Base-by-base conservation (phyloP, 1,140 invertebrate species). In the Homalodisca vitripennis region DNA sequence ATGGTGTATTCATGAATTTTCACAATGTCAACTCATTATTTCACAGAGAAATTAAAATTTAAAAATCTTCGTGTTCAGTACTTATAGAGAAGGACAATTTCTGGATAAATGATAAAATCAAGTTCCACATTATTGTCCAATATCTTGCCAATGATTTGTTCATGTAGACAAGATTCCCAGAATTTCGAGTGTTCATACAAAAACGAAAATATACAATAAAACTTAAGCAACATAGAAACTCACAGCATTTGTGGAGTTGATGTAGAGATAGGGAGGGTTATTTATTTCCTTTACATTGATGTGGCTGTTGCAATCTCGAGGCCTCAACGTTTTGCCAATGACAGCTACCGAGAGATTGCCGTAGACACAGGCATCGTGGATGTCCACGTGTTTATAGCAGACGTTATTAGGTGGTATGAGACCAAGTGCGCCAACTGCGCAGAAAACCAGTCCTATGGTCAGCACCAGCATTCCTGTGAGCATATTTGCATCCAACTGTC, bases 291-390 rank as follows among this genome's bases (percentile, higher is more conserved):
- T 27, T 22, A 60, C 13, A 6, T 27, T 6, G 2, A 60, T 24
- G 26, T 27, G 27, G 29, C 24, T 27, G 55, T 60, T 60, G 55
- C 55, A 60, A 3, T 60, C 55, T 12, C 26, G 2, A 26, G 55
- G 55, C 3, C 3, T 3, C 22, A 27, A 24, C 6, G n/a, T 27
- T n/a, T 60, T 26, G 22, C 26, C 24, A 13, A n/a, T 10, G 3
- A 60, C 3, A 6, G 14, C 24, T 27, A 60, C 2, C 2, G 2
- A 2, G 22, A 60, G 55, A 26, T 60, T 60, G 10, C 55, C 55
- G 55, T 60, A 60, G 55, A 60, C 55, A n/a, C 55, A 60, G n/a
- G 55, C 55, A 24, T 60, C 29, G 55, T 10, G 26, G 26, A 60
- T 24, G 26, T 22, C 10, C 1, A 26, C 13, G 6, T 60, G 24